phyloP scores from a whole-genome alignment of 23 tunicate species.

The Styela clava region DNA sequence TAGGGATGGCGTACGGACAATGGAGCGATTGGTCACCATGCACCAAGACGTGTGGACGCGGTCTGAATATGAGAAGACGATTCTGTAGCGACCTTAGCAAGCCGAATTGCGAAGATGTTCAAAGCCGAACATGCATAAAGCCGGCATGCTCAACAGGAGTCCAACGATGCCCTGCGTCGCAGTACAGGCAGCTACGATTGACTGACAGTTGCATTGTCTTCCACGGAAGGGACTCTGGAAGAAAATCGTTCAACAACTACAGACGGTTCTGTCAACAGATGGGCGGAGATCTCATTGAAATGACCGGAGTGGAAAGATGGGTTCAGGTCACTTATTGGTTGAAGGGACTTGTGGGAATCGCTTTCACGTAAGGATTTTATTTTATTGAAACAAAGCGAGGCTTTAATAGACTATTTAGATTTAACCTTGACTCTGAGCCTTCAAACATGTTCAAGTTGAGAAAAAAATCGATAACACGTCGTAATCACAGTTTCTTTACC shows the following conservation, averaged over 20 bases:
- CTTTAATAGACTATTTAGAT: too few species aligned
- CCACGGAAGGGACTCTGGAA: slow-evolving; percentile 8
- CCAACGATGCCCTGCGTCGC: neutral
- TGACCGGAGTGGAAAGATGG: slow-evolving; percentile 6
- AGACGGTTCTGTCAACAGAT: slow-evolving; percentile 7
- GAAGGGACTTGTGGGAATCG: neutral
- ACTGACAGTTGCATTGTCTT: slow-evolving; percentile 8
- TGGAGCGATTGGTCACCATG: slow-evolving; percentile 18
- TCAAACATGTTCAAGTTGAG: too few species aligned
- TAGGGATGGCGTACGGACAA: too few species aligned
- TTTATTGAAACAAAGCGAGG: too few species aligned
- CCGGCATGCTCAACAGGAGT: neutral
- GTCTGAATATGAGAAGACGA: neutral
- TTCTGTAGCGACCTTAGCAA: neutral
- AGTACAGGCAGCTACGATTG: neutral
- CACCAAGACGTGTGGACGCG: slow-evolving; percentile 3
- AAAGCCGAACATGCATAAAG: neutral
- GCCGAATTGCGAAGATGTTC: neutral
- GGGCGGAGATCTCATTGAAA: slow-evolving; percentile 13
- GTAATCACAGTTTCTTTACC: too few species aligned
- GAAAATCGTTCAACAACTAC: slow-evolving; percentile 7
- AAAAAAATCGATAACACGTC: too few species aligned
- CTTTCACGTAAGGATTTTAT: neutral
- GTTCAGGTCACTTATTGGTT: slow-evolving; percentile 22
- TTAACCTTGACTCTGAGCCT: too few species aligned